Evolutionary conservation across 2,113 vertebrate genomes (phyloP).

Genomic region (Myiozetetes cayanensis): DNA sequence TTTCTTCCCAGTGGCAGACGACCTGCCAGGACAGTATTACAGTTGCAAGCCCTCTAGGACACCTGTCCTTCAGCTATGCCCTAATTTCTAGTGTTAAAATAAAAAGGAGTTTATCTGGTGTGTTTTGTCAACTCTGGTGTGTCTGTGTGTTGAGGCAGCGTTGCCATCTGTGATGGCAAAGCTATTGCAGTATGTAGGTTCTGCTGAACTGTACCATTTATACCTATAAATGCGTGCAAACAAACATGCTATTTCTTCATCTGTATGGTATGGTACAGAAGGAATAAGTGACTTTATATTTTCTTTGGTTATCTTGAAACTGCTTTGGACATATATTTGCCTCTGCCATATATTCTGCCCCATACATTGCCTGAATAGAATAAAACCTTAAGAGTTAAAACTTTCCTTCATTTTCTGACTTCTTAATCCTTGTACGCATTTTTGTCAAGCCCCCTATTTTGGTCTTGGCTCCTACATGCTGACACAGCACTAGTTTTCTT

Average conservation of each 20-base stretch:
- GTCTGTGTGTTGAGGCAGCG: background rate
- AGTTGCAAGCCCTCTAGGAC: background rate
- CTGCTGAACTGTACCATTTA: background rate
- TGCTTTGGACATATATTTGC: background rate
- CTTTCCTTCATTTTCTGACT: background rate
- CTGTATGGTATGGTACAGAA: background rate
- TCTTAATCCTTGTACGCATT: background rate
- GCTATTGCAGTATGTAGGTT: background rate
- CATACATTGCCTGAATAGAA: background rate
- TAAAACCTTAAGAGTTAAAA: background rate
- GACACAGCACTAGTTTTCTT: conserved; percentile 61
- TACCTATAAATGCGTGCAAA: background rate
- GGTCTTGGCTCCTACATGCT: conserved; percentile 28
- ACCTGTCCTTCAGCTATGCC: background rate
- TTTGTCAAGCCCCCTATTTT: background rate
- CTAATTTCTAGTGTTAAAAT: background rate
- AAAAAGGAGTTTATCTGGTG: background rate
- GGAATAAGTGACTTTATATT: background rate
- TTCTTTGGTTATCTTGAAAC: background rate
- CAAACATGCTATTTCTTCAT: background rate
- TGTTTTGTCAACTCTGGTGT: background rate
- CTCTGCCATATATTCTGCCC: background rate
- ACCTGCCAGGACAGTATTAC: background rate
- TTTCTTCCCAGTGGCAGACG: background rate
- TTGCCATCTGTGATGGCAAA: background rate